Percentiles rank a stretch among this genome's conserved stretches.
Evolutionary conservation across 1,140 invertebrate species (phyloP).

Genomic region (Galleria mellonella): DNA sequence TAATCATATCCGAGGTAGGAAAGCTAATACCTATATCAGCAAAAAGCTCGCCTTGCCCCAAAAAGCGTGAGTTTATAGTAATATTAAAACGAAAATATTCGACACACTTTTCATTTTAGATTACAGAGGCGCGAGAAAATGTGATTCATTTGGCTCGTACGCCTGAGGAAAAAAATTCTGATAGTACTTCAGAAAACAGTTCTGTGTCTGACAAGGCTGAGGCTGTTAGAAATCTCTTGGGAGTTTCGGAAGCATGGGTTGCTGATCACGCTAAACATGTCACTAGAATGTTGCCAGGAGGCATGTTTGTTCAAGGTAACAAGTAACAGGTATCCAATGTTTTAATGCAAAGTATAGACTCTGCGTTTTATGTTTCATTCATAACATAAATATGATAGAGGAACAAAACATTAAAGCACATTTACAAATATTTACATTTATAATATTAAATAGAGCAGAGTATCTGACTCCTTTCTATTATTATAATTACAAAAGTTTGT

Average conservation of each 20-base stretch:
- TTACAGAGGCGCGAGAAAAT: slow-evolving; percentile 78
- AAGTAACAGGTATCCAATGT: not conserved
- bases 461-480: no score
- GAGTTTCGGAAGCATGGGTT: slow-evolving; percentile 77
- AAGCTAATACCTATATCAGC: no score
- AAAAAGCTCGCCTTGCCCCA: no score
- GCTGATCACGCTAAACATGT: slow-evolving; percentile 84
- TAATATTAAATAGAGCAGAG: no score
- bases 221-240: slow-evolving; percentile 25
- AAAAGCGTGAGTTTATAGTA: not conserved
- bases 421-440: no score
- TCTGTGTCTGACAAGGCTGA: slow-evolving; percentile 38
- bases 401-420: not conserved
- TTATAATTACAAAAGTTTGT: no score
- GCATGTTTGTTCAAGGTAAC: slow-evolving; percentile 82
- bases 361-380: not conserved
- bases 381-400: not conserved
- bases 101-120: slow-evolving; percentile 55
- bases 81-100: not conserved
- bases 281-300: slow-evolving; percentile 87
- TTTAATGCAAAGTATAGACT: not conserved
- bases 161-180: slow-evolving; percentile 73
- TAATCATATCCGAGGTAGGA: no score
- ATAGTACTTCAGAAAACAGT: slow-evolving; percentile 38
- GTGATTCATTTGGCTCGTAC: slow-evolving; percentile 83